Evolutionary conservation across 2,797 vertebrate genomes (phyloP).

Genomic region (Alectoris magna): DNA sequence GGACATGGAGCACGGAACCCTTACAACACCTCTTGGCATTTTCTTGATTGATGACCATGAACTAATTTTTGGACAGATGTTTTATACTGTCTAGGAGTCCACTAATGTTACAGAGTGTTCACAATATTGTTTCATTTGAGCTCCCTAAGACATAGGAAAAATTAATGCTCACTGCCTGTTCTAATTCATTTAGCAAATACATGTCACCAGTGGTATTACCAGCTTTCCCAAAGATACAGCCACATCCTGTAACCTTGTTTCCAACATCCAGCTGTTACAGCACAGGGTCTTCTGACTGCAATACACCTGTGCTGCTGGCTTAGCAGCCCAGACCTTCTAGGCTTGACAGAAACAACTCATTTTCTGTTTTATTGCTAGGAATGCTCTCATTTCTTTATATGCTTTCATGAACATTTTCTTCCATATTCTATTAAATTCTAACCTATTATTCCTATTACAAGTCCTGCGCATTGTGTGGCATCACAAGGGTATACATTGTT

Average conservation of each 20-base stretch:
- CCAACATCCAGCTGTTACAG: background rate
- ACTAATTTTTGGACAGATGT: background rate
- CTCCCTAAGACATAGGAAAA: background rate
- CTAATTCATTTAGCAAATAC: background rate
- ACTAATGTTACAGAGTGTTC: background rate
- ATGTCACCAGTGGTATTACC: rapidly evolving
- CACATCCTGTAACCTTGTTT: background rate
- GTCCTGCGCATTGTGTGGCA: background rate
- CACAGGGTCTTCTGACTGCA: constrained; percentile 1
- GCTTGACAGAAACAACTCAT: background rate
- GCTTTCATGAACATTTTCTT: background rate
- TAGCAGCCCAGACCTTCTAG: background rate
- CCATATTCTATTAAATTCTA: background rate
- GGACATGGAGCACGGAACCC: rapidly evolving
- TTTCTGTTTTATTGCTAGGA: background rate
- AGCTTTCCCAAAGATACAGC: background rate
- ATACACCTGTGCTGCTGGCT: background rate
- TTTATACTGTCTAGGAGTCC: background rate
- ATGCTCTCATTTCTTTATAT: background rate
- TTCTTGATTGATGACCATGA: background rate
- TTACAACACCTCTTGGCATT: background rate
- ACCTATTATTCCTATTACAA: background rate
- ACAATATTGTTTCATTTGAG: background rate
- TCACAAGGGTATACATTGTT: background rate
- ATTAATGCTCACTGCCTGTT: background rate